These are phyloP conservation scores for Patella ulyssiponensis DNA, from an alignment of 2,888 invertebrate genomes.

Conservation along the genomic window DNA sequence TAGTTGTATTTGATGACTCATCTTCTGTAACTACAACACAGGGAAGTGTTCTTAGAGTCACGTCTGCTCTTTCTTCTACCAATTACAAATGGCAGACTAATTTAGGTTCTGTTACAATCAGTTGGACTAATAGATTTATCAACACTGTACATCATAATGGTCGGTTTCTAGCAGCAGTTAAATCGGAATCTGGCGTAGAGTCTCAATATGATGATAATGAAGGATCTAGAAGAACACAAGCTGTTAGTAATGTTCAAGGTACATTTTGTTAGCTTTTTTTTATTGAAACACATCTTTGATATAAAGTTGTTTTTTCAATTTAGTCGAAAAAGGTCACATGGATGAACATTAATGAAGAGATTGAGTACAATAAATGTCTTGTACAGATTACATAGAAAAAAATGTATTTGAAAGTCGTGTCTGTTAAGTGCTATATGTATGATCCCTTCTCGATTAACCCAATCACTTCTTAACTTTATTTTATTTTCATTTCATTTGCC, in stretches of 20 bases:
- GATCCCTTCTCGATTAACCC: too few species aligned
- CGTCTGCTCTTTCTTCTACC: not conserved
- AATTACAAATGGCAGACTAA: not conserved
- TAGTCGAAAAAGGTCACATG: too few species aligned
- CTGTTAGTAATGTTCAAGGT: conserved; percentile 28
- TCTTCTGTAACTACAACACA: not conserved
- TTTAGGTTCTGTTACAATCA: not conserved
- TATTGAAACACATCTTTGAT: too few species aligned
- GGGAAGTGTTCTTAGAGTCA: not conserved
- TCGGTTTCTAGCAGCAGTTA: not conserved
- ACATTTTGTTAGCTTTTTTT: too few species aligned
- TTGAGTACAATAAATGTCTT: too few species aligned
- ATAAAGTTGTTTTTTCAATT: too few species aligned
- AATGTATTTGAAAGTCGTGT: too few species aligned
- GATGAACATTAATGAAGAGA: too few species aligned
- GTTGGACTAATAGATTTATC: not conserved
- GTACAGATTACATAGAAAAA: too few species aligned
- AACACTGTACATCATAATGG: not conserved
- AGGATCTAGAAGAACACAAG: conserved; percentile 17
- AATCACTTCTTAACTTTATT: too few species aligned
- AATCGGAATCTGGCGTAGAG: conserved; percentile 12
- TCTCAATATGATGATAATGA: conserved; percentile 32
- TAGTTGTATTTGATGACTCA: not conserved
- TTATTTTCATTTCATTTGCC: too few species aligned
- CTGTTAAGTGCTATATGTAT: too few species aligned